Percentiles rank a stretch among this genome's conserved stretches.
phyloP scores from a whole-genome alignment of 2,888 invertebrate species.

The Melieria crassipennis region DNA sequence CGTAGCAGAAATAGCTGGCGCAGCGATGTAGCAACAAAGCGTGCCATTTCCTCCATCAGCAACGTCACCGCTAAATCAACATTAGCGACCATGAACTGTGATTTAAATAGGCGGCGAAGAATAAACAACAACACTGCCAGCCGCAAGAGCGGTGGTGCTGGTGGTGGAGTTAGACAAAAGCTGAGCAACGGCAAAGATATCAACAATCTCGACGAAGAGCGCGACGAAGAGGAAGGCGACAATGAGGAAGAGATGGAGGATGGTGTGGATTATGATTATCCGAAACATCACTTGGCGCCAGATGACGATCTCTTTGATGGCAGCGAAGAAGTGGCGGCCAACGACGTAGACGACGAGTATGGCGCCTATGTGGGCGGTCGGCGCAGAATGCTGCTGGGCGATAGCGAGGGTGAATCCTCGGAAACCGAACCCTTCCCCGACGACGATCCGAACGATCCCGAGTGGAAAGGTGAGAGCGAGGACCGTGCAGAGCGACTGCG shows the following conservation, averaged over 20 bases:
- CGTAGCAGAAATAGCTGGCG: constrained; percentile 19
- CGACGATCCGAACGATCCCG: constrained; percentile 87
- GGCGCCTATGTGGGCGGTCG: constrained; percentile 50
- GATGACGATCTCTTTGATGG: constrained; percentile 49
- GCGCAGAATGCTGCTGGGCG: constrained; percentile 43
- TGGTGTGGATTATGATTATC: constrained; percentile 51
- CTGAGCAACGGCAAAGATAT: constrained; percentile 31
- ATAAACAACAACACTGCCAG: constrained; percentile 30
- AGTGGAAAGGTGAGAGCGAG: constrained; percentile 71
- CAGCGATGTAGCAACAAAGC: not conserved
- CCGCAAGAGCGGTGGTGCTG: constrained; percentile 33
- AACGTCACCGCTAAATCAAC: constrained; percentile 17
- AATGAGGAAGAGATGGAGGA: constrained; percentile 38
- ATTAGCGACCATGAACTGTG: constrained; percentile 20
- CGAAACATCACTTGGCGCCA: constrained; percentile 55
- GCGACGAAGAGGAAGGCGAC: constrained; percentile 39
- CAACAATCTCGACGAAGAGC: constrained; percentile 38
- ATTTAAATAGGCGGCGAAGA: constrained; percentile 22
- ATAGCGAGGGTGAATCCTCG: constrained; percentile 53
- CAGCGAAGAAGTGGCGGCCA: constrained; percentile 28
- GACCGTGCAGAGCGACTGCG: constrained; percentile 36
- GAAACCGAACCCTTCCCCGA: constrained; percentile 74
- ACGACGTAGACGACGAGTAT: constrained; percentile 46
- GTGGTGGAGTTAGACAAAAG: constrained; percentile 31
- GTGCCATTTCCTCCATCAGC: not conserved